Percentiles rank a stretch among this genome's conserved stretches.
Evolutionary conservation across 2,113 vertebrate species (phyloP).

Genomic region (Poecile atricapillus): DNA sequence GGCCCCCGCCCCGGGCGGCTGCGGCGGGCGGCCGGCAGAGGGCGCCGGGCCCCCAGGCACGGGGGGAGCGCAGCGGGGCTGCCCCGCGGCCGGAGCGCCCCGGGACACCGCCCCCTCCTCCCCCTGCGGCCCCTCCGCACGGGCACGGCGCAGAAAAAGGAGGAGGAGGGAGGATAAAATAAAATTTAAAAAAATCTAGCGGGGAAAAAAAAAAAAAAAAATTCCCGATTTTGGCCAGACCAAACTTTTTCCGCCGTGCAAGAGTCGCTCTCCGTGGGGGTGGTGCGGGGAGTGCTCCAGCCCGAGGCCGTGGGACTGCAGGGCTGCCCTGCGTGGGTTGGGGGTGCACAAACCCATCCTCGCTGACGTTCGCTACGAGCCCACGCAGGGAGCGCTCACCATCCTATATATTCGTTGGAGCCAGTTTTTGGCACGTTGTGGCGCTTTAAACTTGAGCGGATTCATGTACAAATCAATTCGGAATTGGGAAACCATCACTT

Average conservation of each 20-base stretch:
- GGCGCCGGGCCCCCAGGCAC: constrained; percentile 14
- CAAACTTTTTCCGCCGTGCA: rapidly evolving
- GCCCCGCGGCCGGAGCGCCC: not conserved
- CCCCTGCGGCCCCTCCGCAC: rapidly evolving
- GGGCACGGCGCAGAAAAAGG: rapidly evolving
- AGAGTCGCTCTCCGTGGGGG: rapidly evolving
- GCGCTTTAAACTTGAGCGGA: not conserved
- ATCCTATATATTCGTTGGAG: not conserved
- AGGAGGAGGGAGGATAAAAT: not conserved
- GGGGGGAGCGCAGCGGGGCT: not conserved
- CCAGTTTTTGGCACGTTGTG: not conserved
- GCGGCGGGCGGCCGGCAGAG: not conserved
- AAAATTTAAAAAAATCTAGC: not conserved
- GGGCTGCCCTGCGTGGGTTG: not conserved
- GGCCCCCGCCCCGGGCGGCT: rapidly evolving
- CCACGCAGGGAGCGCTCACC: not conserved
- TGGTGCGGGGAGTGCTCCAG: not conserved
- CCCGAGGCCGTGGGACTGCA: not conserved
- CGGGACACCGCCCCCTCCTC: not conserved
- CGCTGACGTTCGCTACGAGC: rapidly evolving
- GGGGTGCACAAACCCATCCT: not conserved
- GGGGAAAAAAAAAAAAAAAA: too few relatives aligned
- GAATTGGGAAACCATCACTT: constrained; percentile 51
- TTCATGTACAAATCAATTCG: not conserved
- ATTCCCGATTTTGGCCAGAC: rapidly evolving